These are phyloP conservation scores for Nasua narica DNA, from an alignment of 2,797 vertebrate genomes.

Conservation along the genomic window DNA sequence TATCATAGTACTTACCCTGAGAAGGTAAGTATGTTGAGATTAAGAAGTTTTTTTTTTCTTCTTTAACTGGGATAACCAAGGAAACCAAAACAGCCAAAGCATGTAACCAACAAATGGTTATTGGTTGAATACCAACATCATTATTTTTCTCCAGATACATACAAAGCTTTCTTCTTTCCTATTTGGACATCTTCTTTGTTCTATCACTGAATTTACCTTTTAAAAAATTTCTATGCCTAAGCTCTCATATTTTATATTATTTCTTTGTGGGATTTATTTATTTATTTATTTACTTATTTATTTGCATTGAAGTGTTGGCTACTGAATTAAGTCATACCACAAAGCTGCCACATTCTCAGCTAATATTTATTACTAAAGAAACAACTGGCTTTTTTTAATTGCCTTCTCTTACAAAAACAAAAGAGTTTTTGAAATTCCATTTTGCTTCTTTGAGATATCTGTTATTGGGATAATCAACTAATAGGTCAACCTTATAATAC, in stretches of 20 bases:
- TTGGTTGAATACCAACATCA: neutral
- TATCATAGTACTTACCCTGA: neutral
- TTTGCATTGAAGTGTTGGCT: neutral
- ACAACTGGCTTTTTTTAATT: neutral
- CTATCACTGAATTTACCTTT: neutral
- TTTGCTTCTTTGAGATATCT: neutral
- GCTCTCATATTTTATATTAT: neutral
- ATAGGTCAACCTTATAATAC: neutral
- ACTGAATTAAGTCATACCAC: neutral
- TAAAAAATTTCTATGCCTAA: neutral
- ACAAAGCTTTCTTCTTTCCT: neutral
- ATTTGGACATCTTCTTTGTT: neutral
- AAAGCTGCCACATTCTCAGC: neutral
- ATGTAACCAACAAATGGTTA: neutral
- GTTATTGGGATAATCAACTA: neutral
- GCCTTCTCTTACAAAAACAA: neutral
- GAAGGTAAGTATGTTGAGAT: neutral
- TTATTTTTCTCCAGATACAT: neutral
- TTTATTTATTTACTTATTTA: neutral
- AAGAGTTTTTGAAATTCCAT: neutral
- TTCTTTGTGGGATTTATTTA: neutral
- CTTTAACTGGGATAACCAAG: neutral
- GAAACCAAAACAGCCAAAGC: neutral
- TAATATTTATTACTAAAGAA: neutral
- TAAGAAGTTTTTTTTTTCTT: neutral